phyloP scores from a whole-genome alignment of 2,888 invertebrate genomes.

The Agelastica alni region DNA sequence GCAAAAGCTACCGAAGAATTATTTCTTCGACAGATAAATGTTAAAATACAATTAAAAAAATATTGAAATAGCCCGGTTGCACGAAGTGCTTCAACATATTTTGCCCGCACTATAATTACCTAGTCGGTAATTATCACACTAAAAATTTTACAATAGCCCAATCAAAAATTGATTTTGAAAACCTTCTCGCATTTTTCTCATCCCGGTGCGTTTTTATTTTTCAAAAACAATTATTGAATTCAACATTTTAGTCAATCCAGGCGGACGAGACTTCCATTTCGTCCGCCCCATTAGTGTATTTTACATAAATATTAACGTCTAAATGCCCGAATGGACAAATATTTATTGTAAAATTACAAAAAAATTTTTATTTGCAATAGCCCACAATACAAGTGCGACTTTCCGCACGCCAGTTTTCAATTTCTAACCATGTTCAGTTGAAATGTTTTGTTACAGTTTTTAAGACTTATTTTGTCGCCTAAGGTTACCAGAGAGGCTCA shows the following conservation, averaged over 20 bases:
- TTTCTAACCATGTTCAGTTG: slow-evolving; percentile 50
- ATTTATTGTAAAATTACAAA: slow-evolving; percentile 58
- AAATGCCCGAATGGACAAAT: slow-evolving; percentile 58
- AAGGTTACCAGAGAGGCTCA: slow-evolving; percentile 39
- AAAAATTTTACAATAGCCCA: slow-evolving; percentile 57
- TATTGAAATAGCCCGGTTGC: slow-evolving; percentile 59
- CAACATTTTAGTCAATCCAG: slow-evolving; percentile 46
- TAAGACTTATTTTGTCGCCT: slow-evolving; percentile 35
- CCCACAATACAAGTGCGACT: slow-evolving; percentile 50
- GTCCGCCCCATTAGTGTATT: slow-evolving; percentile 50
- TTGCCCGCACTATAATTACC: slow-evolving; percentile 53
- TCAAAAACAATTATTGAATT: slow-evolving; percentile 45
- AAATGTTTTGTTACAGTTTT: slow-evolving; percentile 45
- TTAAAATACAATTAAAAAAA: slow-evolving; percentile 49
- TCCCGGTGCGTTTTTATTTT: slow-evolving; percentile 28
- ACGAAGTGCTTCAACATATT: slow-evolving; percentile 57
- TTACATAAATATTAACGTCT: slow-evolving; percentile 58
- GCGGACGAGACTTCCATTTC: slow-evolving; percentile 21
- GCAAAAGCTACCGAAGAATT: slow-evolving; percentile 19
- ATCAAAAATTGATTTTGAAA: slow-evolving; percentile 44
- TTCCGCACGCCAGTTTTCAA: slow-evolving; percentile 44
- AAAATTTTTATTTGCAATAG: slow-evolving; percentile 57
- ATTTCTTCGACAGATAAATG: slow-evolving; percentile 31
- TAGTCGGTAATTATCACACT: slow-evolving; percentile 46
- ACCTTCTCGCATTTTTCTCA: slow-evolving; percentile 26